Conservation (phyloP, 2,888 invertebrate genomes). For the Ornithoptera alexandrae region DNA sequence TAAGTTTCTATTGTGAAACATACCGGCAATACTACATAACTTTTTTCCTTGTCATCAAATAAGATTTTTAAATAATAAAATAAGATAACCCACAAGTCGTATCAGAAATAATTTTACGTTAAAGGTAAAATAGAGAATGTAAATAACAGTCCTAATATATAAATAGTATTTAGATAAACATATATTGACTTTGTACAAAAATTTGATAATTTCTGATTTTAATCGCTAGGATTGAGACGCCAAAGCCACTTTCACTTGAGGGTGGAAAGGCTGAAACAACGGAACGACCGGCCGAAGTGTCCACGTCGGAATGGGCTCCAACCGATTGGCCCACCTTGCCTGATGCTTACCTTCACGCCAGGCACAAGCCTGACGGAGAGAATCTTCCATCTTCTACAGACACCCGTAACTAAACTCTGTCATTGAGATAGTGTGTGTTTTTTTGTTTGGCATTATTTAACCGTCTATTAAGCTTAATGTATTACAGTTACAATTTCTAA, state of each 20-base stretch:
- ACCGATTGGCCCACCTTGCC: constrained; percentile 47
- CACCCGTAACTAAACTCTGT: constrained; percentile 63
- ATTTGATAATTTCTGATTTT: neutral
- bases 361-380: constrained; percentile 74
- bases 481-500: neutral
- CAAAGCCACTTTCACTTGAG: constrained; percentile 70
- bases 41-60: too few species aligned
- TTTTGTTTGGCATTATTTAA: neutral
- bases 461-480: neutral
- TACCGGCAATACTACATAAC: too few species aligned
- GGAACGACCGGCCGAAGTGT: constrained; percentile 72
- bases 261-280: constrained; percentile 52
- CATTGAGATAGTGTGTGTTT: neutral
- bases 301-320: constrained; percentile 66
- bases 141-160: too few species aligned
- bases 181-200: too few species aligned
- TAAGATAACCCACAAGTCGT: too few species aligned
- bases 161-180: too few species aligned
- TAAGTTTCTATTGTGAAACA: too few species aligned
- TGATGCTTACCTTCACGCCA: constrained; percentile 68
- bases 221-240: constrained; percentile 67
- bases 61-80: too few species aligned
- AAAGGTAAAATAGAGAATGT: too few species aligned
- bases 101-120: too few species aligned
- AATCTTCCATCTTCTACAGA: constrained; percentile 74